phyloP scores from a whole-genome alignment of 2,888 invertebrate genomes.

The Myopa testacea region DNA sequence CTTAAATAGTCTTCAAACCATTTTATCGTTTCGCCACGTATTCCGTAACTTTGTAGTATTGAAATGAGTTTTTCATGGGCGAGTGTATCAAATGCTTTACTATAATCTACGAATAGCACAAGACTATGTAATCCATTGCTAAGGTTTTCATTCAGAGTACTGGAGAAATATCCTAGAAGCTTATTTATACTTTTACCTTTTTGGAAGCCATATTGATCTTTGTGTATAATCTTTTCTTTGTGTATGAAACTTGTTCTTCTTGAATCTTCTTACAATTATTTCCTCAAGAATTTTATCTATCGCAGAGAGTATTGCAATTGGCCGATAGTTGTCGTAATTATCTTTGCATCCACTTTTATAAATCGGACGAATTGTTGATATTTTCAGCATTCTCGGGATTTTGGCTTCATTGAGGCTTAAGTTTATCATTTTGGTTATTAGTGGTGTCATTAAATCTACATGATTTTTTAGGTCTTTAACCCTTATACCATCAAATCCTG shows the following conservation, averaged over 20 bases:
- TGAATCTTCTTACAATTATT: conserved; percentile 15
- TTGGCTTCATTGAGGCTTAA: no score
- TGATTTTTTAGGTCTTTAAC: no score
- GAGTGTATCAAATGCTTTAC: no score
- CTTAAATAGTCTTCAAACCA: conserved; percentile 30
- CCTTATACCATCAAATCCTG: no score
- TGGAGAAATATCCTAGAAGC: conserved; percentile 22
- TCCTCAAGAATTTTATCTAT: conserved; percentile 39
- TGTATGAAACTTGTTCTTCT: conserved; percentile 19
- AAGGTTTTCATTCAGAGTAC: conserved; percentile 12
- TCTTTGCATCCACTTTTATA: not conserved
- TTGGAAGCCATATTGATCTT: not conserved
- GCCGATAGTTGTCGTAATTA: conserved; percentile 18
- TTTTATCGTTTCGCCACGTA: not conserved
- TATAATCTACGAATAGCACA: no score
- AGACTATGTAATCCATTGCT: conserved; percentile 2
- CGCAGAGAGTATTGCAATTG: conserved; percentile 16
- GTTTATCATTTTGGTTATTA: no score
- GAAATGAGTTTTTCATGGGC: no score
- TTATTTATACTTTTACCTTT: conserved; percentile 27
- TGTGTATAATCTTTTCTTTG: conserved; percentile 19
- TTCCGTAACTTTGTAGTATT: no score
- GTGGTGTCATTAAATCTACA: no score
- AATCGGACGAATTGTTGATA: not conserved
- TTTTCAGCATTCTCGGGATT: no score